phyloP scores from a whole-genome alignment of 1,140 invertebrate genomes.

The Vanessa tameamea region DNA sequence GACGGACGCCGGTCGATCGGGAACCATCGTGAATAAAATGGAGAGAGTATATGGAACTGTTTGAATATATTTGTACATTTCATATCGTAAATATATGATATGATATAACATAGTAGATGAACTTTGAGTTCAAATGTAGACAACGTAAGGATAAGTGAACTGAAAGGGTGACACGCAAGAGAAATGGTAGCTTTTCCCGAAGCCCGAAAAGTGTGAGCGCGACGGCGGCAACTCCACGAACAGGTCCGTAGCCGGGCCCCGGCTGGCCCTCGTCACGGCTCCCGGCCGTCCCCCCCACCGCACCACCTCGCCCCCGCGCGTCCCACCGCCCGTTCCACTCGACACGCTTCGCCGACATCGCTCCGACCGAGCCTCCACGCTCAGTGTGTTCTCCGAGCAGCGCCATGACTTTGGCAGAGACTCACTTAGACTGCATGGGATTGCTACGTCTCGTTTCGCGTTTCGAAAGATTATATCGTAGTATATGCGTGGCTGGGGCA shows the following conservation, averaged over 20 bases:
- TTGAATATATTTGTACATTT: slow-evolving; percentile 22
- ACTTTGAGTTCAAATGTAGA: slow-evolving; percentile 64
- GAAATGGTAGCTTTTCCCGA: slow-evolving; percentile 79
- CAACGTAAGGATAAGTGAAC: slow-evolving; percentile 76
- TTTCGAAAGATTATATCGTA: slow-evolving; percentile 69
- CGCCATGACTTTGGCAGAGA: slow-evolving; percentile 74
- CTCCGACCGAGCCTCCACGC: slow-evolving; percentile 56
- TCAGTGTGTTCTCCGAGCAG: slow-evolving; percentile 70
- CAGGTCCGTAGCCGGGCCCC: slow-evolving; percentile 72
- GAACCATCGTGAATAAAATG: slow-evolving; percentile 15
- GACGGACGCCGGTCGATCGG: slow-evolving; percentile 30
- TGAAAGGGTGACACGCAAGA: slow-evolving; percentile 80
- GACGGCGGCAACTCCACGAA: slow-evolving; percentile 71
- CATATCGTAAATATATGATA: slow-evolving; percentile 2
- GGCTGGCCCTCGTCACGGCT: slow-evolving; percentile 77
- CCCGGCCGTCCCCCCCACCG: slow-evolving; percentile 71
- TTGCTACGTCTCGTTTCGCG: slow-evolving; percentile 54
- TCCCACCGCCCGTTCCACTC: slow-evolving; percentile 48
- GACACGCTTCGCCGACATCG: slow-evolving; percentile 63
- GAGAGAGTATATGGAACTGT: slow-evolving; percentile 16
- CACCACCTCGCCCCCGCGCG: slow-evolving; percentile 63
- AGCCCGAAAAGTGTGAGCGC: slow-evolving; percentile 75
- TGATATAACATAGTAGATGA: slow-evolving; percentile 28
- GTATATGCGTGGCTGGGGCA: slow-evolving; percentile 68
- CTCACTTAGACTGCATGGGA: slow-evolving; percentile 61